A percentile compares a stretch with the other conserved stretches of the same genome.
Evolutionary conservation across 1,140 invertebrate species (phyloP).

Genomic region (Orussus abietinus): DNA sequence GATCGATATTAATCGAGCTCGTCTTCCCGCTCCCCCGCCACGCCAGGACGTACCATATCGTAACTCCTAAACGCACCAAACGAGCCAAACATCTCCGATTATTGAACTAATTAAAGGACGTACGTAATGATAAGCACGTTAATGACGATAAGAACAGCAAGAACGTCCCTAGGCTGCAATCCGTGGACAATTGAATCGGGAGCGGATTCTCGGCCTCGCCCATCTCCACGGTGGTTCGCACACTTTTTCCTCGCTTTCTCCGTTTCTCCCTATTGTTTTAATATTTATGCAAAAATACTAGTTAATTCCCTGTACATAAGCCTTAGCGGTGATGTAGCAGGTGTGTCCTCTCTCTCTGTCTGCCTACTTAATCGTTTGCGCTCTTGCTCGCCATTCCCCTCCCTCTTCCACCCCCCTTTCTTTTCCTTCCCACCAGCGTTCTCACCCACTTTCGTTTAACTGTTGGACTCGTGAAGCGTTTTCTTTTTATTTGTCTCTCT

Average conservation of each 20-base stretch:
- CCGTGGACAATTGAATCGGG: constrained; percentile 10
- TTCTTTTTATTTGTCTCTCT: constrained; percentile 14
- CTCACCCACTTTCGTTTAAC: constrained; percentile 16
- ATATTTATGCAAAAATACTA: constrained; percentile 51
- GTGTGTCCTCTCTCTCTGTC: constrained; percentile 17
- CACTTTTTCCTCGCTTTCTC: constrained; percentile 10
- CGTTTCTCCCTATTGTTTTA: constrained; percentile 18
- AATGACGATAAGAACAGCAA: constrained; percentile 3
- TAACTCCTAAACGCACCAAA: too few species aligned
- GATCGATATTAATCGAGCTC: too few species aligned
- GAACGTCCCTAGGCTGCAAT: background rate
- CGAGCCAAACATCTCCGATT: too few species aligned
- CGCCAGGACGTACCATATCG: too few species aligned
- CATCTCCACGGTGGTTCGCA: constrained; percentile 3
- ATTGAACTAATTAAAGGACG: too few species aligned
- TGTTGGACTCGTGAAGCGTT: constrained; percentile 30
- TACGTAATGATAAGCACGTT: constrained; percentile 5
- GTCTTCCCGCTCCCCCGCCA: too few species aligned
- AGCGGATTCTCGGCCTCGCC: constrained; percentile 9
- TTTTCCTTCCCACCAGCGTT: too few species aligned
- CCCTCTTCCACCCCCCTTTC: constrained; percentile 5
- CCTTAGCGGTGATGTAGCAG: constrained; percentile 27
- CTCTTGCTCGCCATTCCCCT: constrained; percentile 7
- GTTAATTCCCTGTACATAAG: constrained; percentile 50
- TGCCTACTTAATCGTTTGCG: constrained; percentile 12